Conservation (phyloP, 2,113 vertebrate genomes). For the Pitta sordida region DNA sequence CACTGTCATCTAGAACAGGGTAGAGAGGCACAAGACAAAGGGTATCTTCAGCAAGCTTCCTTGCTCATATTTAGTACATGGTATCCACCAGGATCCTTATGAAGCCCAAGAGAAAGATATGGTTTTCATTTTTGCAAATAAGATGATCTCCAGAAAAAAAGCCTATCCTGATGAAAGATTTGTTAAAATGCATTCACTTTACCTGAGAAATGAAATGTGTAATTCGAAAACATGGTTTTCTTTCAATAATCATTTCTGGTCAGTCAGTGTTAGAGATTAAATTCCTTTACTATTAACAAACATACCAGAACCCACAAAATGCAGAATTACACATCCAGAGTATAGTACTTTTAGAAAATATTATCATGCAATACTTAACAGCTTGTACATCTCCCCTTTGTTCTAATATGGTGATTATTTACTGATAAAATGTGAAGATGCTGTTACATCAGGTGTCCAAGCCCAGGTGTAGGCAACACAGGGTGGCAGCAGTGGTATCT, state of each 20-base stretch:
- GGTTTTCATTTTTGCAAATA: background rate
- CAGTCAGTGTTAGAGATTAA: background rate
- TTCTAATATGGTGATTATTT: background rate
- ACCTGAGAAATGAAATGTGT: background rate
- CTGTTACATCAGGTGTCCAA: background rate
- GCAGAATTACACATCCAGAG: background rate
- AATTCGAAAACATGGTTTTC: background rate
- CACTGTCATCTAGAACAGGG: background rate
- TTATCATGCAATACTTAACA: background rate
- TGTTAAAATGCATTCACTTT: background rate
- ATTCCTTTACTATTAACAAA: background rate
- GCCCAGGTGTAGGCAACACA: background rate
- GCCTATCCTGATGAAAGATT: background rate
- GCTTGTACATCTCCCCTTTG: background rate
- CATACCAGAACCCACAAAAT: background rate
- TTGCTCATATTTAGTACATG: background rate
- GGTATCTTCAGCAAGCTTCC: background rate
- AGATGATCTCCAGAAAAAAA: background rate
- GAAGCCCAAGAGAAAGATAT: background rate
- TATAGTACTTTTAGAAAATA: background rate
- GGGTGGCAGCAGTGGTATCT: background rate
- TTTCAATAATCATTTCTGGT: background rate
- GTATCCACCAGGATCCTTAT: background rate
- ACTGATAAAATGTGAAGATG: background rate
- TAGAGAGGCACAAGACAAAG: background rate